Conservation (phyloP, 1,140 invertebrate species). For the Pseudomyrmex pallidus region DNA sequence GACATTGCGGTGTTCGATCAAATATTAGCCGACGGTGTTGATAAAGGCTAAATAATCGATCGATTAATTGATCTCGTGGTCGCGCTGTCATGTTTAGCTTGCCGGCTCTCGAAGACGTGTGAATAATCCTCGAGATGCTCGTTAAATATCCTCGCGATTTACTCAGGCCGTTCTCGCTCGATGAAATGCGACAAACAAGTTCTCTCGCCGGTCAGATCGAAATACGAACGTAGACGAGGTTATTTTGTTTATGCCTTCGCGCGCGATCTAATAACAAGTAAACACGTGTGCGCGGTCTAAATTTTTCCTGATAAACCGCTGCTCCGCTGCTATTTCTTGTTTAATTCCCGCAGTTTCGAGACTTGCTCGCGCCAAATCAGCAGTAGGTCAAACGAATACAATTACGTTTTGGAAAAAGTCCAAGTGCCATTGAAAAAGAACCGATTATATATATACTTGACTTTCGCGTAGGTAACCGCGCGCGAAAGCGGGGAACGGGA, state of each 20-base stretch:
- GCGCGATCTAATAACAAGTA: background rate
- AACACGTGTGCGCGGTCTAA: background rate
- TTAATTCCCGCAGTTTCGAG: background rate
- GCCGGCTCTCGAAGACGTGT: background rate
- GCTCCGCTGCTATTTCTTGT: background rate
- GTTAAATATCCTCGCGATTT: conserved; percentile 58
- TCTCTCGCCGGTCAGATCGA: background rate
- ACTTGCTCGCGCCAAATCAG: background rate
- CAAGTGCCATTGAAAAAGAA: conserved; percentile 23
- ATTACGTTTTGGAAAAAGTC: conserved; percentile 36
- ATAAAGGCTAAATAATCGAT: conserved; percentile 45
- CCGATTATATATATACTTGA: background rate
- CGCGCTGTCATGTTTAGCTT: conserved; percentile 11
- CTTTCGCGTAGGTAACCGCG: conserved; percentile 29
- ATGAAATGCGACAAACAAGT: conserved; percentile 45
- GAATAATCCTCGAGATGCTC: conserved; percentile 42
- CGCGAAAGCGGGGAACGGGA: background rate
- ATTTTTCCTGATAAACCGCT: background rate
- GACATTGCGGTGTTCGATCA: no score
- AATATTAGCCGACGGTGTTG: background rate
- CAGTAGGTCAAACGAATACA: conserved; percentile 35
- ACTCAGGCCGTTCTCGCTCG: conserved; percentile 40
- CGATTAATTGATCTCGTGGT: conserved; percentile 56
- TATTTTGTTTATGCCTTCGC: background rate
- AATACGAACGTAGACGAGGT: background rate